These are phyloP conservation scores for Choristoneura fumiferana DNA, from an alignment of 1,140 invertebrate genomes.

Conservation along the genomic window DNA sequence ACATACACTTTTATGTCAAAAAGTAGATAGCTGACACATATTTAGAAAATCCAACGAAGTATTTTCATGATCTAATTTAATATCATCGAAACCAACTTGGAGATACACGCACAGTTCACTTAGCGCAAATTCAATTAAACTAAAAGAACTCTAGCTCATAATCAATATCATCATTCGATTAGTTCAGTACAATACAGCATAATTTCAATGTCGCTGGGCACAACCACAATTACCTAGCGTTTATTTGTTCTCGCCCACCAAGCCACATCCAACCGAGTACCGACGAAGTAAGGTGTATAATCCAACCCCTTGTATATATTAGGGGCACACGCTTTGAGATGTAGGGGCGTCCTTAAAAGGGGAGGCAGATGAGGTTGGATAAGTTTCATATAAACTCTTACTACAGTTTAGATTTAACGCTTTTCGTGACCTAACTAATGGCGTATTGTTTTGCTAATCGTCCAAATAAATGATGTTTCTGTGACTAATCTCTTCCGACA, in stretches of 20 bases:
- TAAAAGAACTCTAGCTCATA: not conserved
- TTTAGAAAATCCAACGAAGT: no score
- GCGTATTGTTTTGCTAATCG: no score
- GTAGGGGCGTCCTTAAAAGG: constrained; percentile 1
- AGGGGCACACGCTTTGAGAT: not conserved
- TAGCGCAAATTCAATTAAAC: no score
- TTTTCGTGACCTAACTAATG: not conserved
- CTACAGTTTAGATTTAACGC: not conserved
- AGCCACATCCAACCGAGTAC: not conserved
- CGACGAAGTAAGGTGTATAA: not conserved
- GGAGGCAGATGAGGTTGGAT: not conserved
- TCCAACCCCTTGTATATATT: not conserved
- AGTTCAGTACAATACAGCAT: constrained; percentile 1
- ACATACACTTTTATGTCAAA: no score
- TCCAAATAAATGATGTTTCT: no score
- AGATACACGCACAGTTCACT: no score
- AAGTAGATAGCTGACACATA: no score
- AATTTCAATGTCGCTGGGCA: constrained; percentile 7
- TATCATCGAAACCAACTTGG: no score
- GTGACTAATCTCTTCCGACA: no score
- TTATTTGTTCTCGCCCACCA: constrained; percentile 1
- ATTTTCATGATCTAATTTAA: no score
- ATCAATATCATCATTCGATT: constrained; percentile 5
- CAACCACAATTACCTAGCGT: constrained; percentile 1
- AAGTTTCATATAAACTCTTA: constrained; percentile 8